Evolutionary conservation across 2,113 vertebrate genomes (phyloP).

Genomic region (Nannobrachium achirus): DNA sequence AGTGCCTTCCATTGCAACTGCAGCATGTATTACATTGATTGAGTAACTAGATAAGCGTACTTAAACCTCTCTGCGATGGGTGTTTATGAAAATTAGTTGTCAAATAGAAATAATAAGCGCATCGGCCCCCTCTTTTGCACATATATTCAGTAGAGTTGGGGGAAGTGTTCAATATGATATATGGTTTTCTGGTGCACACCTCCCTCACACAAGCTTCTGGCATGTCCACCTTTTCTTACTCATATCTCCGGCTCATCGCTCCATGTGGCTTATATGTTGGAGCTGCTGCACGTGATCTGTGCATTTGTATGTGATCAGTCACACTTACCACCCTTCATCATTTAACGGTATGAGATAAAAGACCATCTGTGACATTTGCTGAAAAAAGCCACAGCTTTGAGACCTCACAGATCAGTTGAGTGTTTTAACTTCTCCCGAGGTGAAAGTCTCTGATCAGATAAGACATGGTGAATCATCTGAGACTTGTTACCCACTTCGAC

Average conservation of each 20-base stretch:
- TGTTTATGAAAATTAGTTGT: not conserved
- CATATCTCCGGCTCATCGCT: conserved; percentile 18
- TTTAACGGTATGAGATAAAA: conserved; percentile 19
- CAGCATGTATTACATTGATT: conserved; percentile 12
- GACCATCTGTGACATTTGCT: conserved; percentile 19
- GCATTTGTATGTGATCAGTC: conserved; percentile 3
- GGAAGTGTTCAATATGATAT: conserved; percentile 12
- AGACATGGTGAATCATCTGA: conserved; percentile 3
- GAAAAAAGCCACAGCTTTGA: not conserved
- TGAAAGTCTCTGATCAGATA: conserved; percentile 46
- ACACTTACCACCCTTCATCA: not conserved
- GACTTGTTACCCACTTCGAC: not conserved
- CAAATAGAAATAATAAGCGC: not conserved
- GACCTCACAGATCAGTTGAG: not conserved
- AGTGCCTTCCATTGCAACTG: conserved; percentile 3
- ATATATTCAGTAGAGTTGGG: not conserved
- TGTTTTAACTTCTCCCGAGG: not conserved
- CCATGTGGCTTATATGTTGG: conserved; percentile 44
- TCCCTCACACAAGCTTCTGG: conserved; percentile 39
- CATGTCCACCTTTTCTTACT: conserved; percentile 24
- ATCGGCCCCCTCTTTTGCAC: not conserved
- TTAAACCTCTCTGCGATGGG: not conserved
- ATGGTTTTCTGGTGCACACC: conserved; percentile 17
- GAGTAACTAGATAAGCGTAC: not conserved
- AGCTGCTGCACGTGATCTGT: conserved; percentile 21